A percentile compares a stretch with the other conserved stretches of the same genome.
Conservation (phyloP, 2,888 invertebrate genomes). For the Spilosoma lubricipeda region DNA sequence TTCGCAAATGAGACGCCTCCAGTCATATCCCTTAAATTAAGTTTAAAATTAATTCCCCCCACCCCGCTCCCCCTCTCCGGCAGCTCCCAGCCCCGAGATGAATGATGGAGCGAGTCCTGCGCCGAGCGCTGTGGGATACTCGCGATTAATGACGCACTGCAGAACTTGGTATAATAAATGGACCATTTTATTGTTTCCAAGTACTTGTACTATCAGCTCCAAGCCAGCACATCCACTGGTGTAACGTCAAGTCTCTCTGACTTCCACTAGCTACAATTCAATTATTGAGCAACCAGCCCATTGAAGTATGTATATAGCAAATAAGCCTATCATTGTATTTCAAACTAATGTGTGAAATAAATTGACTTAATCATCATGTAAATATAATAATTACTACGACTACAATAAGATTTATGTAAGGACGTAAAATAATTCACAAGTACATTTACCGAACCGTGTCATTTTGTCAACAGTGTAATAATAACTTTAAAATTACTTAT, state of each 20-base stretch:
- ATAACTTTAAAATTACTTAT: no score
- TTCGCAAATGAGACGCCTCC: slow-evolving; percentile 6
- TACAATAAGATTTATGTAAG: no score
- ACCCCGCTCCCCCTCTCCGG: not conserved
- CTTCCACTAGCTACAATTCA: not conserved
- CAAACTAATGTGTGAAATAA: no score
- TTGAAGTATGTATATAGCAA: not conserved
- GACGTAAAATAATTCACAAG: no score
- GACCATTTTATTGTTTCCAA: slow-evolving; percentile 14
- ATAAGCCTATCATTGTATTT: not conserved
- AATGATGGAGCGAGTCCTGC: slow-evolving; percentile 25
- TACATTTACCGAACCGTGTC: no score
- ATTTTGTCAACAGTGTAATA: no score
- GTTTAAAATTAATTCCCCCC: slow-evolving; percentile 33
- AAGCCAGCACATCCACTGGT: not conserved
- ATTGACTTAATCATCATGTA: no score
- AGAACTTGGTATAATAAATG: slow-evolving; percentile 20
- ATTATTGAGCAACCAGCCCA: not conserved
- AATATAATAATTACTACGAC: no score
- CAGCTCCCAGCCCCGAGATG: slow-evolving; percentile 19
- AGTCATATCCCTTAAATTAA: slow-evolving; percentile 28
- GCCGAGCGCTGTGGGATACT: slow-evolving; percentile 5
- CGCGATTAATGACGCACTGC: slow-evolving; percentile 23
- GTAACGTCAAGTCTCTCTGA: not conserved
- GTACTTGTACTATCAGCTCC: not conserved